A percentile compares a stretch with the other conserved stretches of the same genome.
Evolutionary conservation across 1,140 invertebrate genomes (phyloP).

Genomic region (Ostrea edulis): DNA sequence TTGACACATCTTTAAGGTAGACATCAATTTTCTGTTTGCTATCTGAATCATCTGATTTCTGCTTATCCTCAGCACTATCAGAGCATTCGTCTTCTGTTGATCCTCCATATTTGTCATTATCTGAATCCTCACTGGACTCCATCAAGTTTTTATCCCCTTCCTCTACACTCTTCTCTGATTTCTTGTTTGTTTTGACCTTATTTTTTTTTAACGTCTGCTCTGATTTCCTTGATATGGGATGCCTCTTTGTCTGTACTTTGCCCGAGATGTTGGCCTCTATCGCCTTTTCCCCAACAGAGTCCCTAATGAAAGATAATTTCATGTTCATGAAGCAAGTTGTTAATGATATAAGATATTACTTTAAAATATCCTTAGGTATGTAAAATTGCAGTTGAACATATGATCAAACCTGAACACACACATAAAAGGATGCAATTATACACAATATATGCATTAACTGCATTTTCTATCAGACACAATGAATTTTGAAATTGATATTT

Average conservation of each 20-base stretch:
- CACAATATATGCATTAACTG: too few species aligned
- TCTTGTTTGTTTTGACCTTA: constrained; percentile 34
- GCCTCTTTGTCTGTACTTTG: constrained; percentile 74
- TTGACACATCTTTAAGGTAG: constrained; percentile 57
- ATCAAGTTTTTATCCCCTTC: neutral
- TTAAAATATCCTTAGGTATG: neutral
- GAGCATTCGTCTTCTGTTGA: constrained; percentile 52
- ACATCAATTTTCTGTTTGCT: constrained; percentile 56
- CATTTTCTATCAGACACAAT: too few species aligned
- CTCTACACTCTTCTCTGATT: constrained; percentile 46
- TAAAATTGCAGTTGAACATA: too few species aligned
- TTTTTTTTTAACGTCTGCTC: constrained; percentile 47
- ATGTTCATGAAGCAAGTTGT: neutral
- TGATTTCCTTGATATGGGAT: constrained; percentile 71
- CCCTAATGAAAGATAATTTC: constrained; percentile 47
- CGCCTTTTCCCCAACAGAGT: constrained; percentile 63
- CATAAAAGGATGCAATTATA: too few species aligned
- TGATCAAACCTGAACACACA: too few species aligned
- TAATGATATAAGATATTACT: neutral
- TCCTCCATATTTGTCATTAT: constrained; percentile 53
- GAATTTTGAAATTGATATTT: too few species aligned
- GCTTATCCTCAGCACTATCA: constrained; percentile 28
- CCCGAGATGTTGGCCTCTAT: constrained; percentile 73
- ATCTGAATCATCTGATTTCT: constrained; percentile 40
- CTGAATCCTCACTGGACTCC: neutral